Percentiles rank a stretch among this genome's conserved stretches.
Evolutionary conservation across 2,113 vertebrate genomes (phyloP).

Genomic region (Ceratotherium simum): DNA sequence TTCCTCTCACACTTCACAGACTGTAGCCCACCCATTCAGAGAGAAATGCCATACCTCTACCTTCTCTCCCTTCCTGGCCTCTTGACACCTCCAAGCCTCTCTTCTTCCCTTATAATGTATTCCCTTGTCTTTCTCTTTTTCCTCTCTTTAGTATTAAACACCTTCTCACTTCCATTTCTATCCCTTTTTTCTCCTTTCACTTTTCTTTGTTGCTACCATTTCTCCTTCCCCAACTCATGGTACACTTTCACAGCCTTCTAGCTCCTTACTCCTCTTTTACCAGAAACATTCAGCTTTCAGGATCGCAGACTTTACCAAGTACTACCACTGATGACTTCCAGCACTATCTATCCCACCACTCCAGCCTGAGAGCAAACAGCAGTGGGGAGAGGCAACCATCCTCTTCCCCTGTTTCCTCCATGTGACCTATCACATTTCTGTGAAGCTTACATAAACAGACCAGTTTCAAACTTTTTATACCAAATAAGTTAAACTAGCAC

Average conservation of each 20-base stretch:
- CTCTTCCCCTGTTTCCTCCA: background rate
- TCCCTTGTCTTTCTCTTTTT: background rate
- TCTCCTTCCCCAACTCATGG: background rate
- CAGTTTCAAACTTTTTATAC: background rate
- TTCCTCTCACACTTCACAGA: background rate
- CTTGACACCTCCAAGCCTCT: background rate
- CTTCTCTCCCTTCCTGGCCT: background rate
- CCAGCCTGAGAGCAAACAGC: background rate
- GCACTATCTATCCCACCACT: background rate
- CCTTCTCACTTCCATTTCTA: background rate
- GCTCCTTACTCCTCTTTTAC: background rate
- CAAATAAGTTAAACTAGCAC: background rate
- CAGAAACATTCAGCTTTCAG: background rate
- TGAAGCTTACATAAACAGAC: background rate
- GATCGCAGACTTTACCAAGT: slow-evolving; percentile 23
- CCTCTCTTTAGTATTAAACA: background rate
- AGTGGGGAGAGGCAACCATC: background rate
- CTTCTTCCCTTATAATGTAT: background rate
- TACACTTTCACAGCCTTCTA: background rate
- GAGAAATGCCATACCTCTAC: background rate
- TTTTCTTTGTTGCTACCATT: background rate
- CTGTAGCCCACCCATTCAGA: background rate
- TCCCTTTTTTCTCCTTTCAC: background rate
- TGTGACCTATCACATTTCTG: background rate
- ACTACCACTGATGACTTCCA: background rate